A percentile compares a stretch with the other conserved stretches of the same genome.
Evolutionary conservation across 37 sponge, comb jelly and placozoan species (phyloP).

Genomic region (Diacarnus erythraeanus): DNA sequence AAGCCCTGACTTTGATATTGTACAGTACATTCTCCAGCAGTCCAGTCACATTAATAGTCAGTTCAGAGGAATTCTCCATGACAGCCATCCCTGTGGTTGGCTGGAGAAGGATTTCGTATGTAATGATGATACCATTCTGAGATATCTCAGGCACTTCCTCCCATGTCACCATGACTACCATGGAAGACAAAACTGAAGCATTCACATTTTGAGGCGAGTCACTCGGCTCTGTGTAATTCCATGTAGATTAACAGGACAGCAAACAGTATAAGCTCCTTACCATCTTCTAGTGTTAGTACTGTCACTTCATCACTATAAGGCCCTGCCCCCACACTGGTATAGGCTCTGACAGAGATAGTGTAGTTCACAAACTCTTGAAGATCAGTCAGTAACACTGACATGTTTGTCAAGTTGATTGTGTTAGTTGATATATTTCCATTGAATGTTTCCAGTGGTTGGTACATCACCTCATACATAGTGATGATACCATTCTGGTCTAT

Average conservation of each 20-base stretch:
- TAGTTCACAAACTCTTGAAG: too few relatives aligned
- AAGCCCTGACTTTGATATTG: conserved; percentile 30
- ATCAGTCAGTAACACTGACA: too few relatives aligned
- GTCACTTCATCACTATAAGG: too few relatives aligned
- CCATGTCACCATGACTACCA: conserved; percentile 21
- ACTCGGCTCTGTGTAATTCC: background rate
- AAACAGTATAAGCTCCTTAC: conserved; percentile 7
- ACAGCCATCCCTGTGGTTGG: too few relatives aligned
- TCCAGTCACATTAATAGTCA: background rate
- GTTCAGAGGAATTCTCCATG: background rate
- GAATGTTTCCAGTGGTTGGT: conserved; percentile 1
- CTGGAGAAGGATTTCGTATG: conserved; percentile 15
- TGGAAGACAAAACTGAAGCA: conserved; percentile 8
- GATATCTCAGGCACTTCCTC: background rate
- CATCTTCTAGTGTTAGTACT: too few relatives aligned
- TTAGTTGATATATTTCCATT: background rate
- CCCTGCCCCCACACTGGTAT: too few relatives aligned
- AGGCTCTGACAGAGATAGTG: too few relatives aligned
- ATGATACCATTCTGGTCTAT: too few relatives aligned
- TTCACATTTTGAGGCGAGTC: background rate
- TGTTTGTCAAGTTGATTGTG: too few relatives aligned
- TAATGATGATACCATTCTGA: conserved; percentile 35
- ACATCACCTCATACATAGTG: too few relatives aligned
- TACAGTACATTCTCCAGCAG: conserved; percentile 17
- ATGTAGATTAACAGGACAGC: background rate